Evolutionary conservation across 1,140 invertebrate species (phyloP), one percentile per base, ranked within the genome.

Genomic region (Medauroidea extradentata): DNA sequence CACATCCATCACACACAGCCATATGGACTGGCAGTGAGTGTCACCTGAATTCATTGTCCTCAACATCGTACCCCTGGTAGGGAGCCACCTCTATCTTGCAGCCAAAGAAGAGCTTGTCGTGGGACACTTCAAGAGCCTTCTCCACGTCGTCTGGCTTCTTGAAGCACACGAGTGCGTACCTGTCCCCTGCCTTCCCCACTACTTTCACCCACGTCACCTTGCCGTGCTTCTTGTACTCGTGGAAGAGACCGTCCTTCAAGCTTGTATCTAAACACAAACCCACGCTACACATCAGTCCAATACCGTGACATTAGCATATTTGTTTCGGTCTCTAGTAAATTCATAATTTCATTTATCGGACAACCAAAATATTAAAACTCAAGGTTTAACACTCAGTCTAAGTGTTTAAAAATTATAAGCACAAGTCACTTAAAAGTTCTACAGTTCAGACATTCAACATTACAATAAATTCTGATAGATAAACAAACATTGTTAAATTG

Each of bases 161-260:
- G 75, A 98, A 98, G 72, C 92, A 94, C 43, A 91, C 92, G 55
- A 95, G 81, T 50, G 92, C 93, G 77, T 91, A 91, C 63, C 93
- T 79, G 63, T 91, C 89, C 16, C 84, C 83, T 59, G 86, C 90
- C 65, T 89, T 82, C 1, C 91, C 92, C 19, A 90, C 85, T 18
- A 96, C 83, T 71, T 91, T 94, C 24, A 98, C 94, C 83, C 91
- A 93, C 63, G 91, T 92, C 65, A 98, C 93, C 80, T 97, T 98
- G 24, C 95, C 94, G 78, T 98, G 93, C 69, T 98, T 98, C 79
- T 98, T 97, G 81, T 97, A 98, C 76, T 98, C 95, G 78, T 98
- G 95, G 79, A 94, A 98, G 59, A 98, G 83, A 59, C 94, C 94
- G 78, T 98, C 96, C 79, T 97, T 94, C 59, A 98, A 80, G 60